Evolutionary conservation across 2,113 vertebrate genomes (phyloP).

Genomic region (Gopherus flavomarginatus): DNA sequence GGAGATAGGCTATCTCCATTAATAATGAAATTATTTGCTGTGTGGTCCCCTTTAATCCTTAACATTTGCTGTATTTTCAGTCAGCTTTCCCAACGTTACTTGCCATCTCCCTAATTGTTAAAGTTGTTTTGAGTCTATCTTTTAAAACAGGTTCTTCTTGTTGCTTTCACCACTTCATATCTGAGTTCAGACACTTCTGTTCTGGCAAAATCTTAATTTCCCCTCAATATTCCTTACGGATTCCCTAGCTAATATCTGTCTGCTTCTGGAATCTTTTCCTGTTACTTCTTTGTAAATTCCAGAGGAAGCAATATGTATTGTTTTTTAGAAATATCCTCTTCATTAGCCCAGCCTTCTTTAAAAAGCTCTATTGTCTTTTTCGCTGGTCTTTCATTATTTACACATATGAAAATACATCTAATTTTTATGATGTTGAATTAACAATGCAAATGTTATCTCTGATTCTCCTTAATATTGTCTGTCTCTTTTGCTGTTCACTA

Average conservation of each 20-base stretch:
- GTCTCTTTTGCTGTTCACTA: conserved; percentile 48
- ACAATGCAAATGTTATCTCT: conserved; percentile 45
- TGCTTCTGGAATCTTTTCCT: conserved; percentile 20
- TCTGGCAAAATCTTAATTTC: conserved; percentile 3
- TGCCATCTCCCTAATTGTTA: conserved; percentile 22
- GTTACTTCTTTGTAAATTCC: conserved; percentile 38
- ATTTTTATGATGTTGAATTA: conserved; percentile 49
- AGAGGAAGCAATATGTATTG: conserved; percentile 6
- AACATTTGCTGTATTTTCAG: background rate
- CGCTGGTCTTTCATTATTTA: conserved; percentile 45
- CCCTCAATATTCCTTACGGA: conserved; percentile 6
- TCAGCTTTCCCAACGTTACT: background rate
- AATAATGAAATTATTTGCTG: background rate
- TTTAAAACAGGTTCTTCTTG: conserved; percentile 24
- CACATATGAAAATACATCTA: conserved; percentile 29
- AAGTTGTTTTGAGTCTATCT: conserved; percentile 22
- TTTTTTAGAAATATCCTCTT: conserved; percentile 21
- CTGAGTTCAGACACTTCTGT: conserved; percentile 21
- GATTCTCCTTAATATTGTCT: conserved; percentile 37
- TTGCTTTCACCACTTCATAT: background rate
- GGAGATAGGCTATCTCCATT: too few relatives aligned
- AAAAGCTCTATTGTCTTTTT: conserved; percentile 8
- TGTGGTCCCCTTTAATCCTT: background rate
- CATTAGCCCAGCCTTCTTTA: conserved; percentile 9
- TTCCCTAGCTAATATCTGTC: conserved; percentile 17